phyloP scores from a whole-genome alignment of 1,140 invertebrate species.

The Drosophila pandora region DNA sequence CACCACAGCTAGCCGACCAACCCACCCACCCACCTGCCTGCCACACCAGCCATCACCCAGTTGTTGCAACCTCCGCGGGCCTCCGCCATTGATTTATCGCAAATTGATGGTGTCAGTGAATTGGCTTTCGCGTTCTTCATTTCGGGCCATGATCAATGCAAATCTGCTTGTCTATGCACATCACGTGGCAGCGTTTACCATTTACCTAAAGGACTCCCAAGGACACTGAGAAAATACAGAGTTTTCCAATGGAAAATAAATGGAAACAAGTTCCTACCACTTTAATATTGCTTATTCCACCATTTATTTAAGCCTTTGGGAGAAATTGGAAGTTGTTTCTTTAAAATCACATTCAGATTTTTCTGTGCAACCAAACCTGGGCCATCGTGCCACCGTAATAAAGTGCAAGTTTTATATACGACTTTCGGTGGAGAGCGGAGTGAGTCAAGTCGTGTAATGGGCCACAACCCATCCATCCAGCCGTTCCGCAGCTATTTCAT shows the following conservation, averaged over 20 bases:
- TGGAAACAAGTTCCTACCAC: neutral
- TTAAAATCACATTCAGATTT: neutral
- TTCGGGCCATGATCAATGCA: slow-evolving; percentile 49
- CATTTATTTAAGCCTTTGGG: neutral
- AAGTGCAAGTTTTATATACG: neutral
- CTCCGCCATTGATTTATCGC: slow-evolving; percentile 64
- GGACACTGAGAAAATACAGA: neutral
- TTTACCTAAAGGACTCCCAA: slow-evolving; percentile 17
- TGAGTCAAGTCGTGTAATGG: slow-evolving; percentile 1
- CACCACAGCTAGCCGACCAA: neutral
- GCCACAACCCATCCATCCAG: neutral
- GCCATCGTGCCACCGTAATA: neutral
- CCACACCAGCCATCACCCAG: neutral
- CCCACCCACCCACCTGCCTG: neutral
- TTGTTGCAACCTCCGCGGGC: slow-evolving; percentile 1
- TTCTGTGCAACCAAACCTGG: neutral
- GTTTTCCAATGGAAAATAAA: neutral
- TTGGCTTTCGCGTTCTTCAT: slow-evolving; percentile 37
- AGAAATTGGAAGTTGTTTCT: neutral
- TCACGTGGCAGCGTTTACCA: slow-evolving; percentile 74
- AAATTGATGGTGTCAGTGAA: slow-evolving; percentile 73
- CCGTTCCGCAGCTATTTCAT: slow-evolving; percentile 13
- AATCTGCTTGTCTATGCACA: slow-evolving; percentile 68
- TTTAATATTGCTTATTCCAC: neutral
- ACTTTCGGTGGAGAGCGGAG: neutral